Evolutionary conservation across 2,888 invertebrate genomes (phyloP).

Genomic region (Synanthedon tipuliformis): DNA sequence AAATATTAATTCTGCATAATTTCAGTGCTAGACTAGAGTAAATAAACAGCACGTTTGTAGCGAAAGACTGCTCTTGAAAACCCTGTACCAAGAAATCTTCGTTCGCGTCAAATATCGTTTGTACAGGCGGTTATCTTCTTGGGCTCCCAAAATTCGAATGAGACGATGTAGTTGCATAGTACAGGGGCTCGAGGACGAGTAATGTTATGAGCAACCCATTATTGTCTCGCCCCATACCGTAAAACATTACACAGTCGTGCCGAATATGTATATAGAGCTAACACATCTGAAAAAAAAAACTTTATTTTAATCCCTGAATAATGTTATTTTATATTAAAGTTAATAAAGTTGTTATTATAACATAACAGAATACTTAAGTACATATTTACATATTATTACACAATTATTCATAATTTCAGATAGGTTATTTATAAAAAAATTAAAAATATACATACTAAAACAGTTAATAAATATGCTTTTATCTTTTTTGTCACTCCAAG

Average conservation of each 20-base stretch:
- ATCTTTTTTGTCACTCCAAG: not conserved
- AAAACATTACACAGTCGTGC: slow-evolving; percentile 67
- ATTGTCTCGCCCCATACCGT: slow-evolving; percentile 71
- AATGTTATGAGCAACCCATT: slow-evolving; percentile 71
- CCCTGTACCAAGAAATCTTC: slow-evolving; percentile 30
- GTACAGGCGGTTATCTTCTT: not conserved
- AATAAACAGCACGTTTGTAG: slow-evolving; percentile 39
- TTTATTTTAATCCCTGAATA: not conserved
- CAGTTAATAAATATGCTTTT: not conserved
- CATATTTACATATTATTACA: too few relatives aligned
- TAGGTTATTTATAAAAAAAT: not conserved
- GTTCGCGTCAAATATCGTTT: not conserved
- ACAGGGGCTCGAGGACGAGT: slow-evolving; percentile 59
- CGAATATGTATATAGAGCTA: slow-evolving; percentile 47
- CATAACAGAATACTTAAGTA: too few relatives aligned
- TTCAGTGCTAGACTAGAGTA: slow-evolving; percentile 38
- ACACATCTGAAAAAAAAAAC: slow-evolving; percentile 22
- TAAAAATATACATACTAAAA: not conserved
- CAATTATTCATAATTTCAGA: too few relatives aligned
- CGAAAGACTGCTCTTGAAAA: slow-evolving; percentile 41
- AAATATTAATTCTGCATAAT: slow-evolving; percentile 36
- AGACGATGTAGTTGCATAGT: slow-evolving; percentile 42
- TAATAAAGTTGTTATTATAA: too few relatives aligned
- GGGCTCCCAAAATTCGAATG: slow-evolving; percentile 9
- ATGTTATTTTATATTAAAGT: too few relatives aligned